Percentiles rank a stretch among this genome's conserved stretches.
Evolutionary conservation across 2,113 vertebrate species (phyloP).

Genomic region (Chlorodrepanis virens): DNA sequence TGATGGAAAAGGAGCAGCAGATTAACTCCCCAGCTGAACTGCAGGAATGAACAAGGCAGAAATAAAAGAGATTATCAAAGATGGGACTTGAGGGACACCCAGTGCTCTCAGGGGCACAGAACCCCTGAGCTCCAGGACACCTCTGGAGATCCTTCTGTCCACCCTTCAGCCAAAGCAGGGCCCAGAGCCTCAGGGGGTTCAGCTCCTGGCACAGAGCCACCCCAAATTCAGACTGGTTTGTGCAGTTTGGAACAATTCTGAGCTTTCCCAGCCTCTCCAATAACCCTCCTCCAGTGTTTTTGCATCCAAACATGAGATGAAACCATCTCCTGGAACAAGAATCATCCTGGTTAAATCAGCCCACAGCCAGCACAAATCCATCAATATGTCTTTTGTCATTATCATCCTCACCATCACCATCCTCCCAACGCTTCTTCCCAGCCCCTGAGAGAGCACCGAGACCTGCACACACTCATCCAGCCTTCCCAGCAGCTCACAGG

Average conservation of each 20-base stretch:
- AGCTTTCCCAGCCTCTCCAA: background rate
- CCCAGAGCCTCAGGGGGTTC: background rate
- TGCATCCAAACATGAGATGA: background rate
- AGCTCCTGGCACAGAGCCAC: background rate
- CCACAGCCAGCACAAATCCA: fast-evolving
- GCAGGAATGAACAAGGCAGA: background rate
- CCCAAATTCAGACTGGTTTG: background rate
- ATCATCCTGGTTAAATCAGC: background rate
- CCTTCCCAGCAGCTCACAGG: background rate
- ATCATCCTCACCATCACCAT: background rate
- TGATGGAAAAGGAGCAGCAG: background rate
- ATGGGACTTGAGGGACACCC: background rate
- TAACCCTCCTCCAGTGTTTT: background rate
- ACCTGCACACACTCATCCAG: background rate
- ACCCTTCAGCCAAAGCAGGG: background rate
- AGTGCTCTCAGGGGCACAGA: background rate
- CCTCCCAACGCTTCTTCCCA: background rate
- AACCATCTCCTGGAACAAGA: background rate
- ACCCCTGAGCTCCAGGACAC: background rate
- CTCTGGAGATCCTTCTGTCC: background rate
- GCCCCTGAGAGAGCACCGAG: background rate
- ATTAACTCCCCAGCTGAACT: background rate
- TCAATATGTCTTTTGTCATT: too few relatives aligned
- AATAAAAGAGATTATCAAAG: background rate
- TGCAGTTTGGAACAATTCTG: background rate